phyloP scores from a whole-genome alignment of 2,113 vertebrate genomes.

The Anoplopoma fimbria region DNA sequence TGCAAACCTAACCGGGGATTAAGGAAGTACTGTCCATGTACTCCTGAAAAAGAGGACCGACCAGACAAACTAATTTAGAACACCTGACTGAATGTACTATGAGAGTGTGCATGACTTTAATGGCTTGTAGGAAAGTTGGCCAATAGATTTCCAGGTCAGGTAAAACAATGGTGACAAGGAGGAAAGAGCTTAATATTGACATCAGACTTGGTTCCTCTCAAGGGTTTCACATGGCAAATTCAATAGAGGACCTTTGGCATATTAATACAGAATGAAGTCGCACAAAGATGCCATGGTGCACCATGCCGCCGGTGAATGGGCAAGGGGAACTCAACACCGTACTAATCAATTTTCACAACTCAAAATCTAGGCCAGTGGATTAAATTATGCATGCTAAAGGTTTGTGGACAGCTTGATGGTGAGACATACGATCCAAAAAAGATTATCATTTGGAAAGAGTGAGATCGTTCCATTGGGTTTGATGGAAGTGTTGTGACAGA shows the following conservation, averaged over 20 bases:
- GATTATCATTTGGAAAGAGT: slow-evolving; percentile 66
- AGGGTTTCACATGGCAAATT: slow-evolving; percentile 81
- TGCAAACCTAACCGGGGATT: not conserved
- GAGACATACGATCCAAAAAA: slow-evolving; percentile 81
- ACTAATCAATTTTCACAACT: slow-evolving; percentile 87
- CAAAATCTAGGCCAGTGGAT: slow-evolving; percentile 83
- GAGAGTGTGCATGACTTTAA: slow-evolving; percentile 46
- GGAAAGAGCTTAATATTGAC: slow-evolving; percentile 68
- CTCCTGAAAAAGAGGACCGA: slow-evolving; percentile 15
- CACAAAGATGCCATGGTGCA: slow-evolving; percentile 80
- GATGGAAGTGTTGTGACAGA: slow-evolving; percentile 66
- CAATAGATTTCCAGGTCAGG: slow-evolving; percentile 61
- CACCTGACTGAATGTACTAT: slow-evolving; percentile 30
- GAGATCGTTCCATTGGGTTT: slow-evolving; percentile 42
- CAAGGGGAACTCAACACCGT: slow-evolving; percentile 82
- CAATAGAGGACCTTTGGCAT: slow-evolving; percentile 78
- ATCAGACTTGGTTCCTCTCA: slow-evolving; percentile 68
- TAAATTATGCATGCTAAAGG: slow-evolving; percentile 86
- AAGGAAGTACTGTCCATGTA: not conserved
- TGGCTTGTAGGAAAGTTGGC: slow-evolving; percentile 70
- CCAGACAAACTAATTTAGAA: slow-evolving; percentile 22
- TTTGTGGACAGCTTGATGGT: slow-evolving; percentile 70
- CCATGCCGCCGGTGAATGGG: slow-evolving; percentile 77
- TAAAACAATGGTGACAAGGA: slow-evolving; percentile 64
- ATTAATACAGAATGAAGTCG: slow-evolving; percentile 83